phyloP scores from a whole-genome alignment of 2,888 invertebrate species.

The Nasonovia ribisnigri region DNA sequence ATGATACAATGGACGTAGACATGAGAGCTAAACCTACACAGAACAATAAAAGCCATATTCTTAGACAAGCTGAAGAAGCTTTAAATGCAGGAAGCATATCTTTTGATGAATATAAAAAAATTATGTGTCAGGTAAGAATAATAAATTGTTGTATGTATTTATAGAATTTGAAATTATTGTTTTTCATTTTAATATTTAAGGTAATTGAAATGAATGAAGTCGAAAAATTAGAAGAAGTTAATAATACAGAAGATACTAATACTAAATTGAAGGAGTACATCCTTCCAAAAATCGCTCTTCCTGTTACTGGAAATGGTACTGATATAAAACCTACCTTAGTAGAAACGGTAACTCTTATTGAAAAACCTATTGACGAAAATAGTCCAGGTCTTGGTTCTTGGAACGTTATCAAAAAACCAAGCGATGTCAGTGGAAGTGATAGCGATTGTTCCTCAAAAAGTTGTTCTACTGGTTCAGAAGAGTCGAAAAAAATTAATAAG shows the following conservation, averaged over 20 bases:
- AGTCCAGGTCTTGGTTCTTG: background rate
- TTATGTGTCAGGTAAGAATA: slow-evolving; percentile 76
- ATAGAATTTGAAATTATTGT: slow-evolving; percentile 2
- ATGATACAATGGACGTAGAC: slow-evolving; percentile 74
- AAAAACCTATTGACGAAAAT: slow-evolving; percentile 27
- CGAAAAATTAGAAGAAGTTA: slow-evolving; percentile 81
- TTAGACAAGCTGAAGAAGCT: slow-evolving; percentile 85
- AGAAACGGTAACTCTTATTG: background rate
- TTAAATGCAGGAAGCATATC: slow-evolving; percentile 81
- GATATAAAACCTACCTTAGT: slow-evolving; percentile 29
- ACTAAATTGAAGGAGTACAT: slow-evolving; percentile 38
- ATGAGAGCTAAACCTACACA: slow-evolving; percentile 72
- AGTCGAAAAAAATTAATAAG: slow-evolving; percentile 33
- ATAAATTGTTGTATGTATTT: background rate
- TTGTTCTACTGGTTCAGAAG: slow-evolving; percentile 58
- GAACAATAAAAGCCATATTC: slow-evolving; percentile 81
- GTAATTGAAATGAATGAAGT: slow-evolving; percentile 84
- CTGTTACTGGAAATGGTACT: slow-evolving; percentile 38
- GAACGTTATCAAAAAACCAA: slow-evolving; percentile 45
- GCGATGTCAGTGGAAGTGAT: slow-evolving; percentile 57
- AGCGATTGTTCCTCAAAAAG: slow-evolving; percentile 61
- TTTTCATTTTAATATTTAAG: slow-evolving; percentile 65
- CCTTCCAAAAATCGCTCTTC: slow-evolving; percentile 39
- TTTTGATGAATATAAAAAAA: slow-evolving; percentile 80
- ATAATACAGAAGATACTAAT: slow-evolving; percentile 74